Base-by-base conservation (phyloP, 2,888 invertebrate species). In the Ormyrus thymus region DNA sequence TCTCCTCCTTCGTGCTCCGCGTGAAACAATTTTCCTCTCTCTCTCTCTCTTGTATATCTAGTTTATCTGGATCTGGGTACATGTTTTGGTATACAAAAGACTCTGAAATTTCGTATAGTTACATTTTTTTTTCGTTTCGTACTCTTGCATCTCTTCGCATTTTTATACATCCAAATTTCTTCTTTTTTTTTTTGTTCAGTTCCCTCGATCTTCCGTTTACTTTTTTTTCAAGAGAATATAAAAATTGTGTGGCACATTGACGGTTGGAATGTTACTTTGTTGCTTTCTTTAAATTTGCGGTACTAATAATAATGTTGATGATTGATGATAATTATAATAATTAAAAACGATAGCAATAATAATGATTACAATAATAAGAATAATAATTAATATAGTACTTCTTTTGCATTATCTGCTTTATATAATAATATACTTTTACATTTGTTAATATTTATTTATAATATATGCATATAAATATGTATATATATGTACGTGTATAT, bases 241-340 rank as follows among this genome's bases (percentile, higher is more conserved):
- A 92, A 92, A 92, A 92, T 91, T 89, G 88, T 92, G 92, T 92
- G 92, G 92, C 92, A 92, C 92, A 92, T 92, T 92, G 91, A 92
- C 91, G 92, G 92, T 92, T 92, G 92, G 92, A 92, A 92, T 92
- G 92, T 92, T 92, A 91, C 87, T 89, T 91, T 90, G 80, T 86
- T 73, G 59, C 46, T 85, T 79, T 83, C 82, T 84, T 87, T 88
- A 87, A 87, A 88, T 88, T 88, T 86, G 85, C 81, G 82, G 83
- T 85, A 83, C 84, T 85, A 84, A 85, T 84, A 82, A 84, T 84
- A 83, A 85, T 85, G 83, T 84, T 83, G 61, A 70, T 64, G 56
- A 70, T 74, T 82, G 83, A 75, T 71, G 65, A 73, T 65, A 71
- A 80, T 71, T 70, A 71, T 74, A 78, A 68, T 71, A 69, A 69